Base-by-base conservation (phyloP, 2,113 vertebrate species). In the Microcebus tavaratra region DNA sequence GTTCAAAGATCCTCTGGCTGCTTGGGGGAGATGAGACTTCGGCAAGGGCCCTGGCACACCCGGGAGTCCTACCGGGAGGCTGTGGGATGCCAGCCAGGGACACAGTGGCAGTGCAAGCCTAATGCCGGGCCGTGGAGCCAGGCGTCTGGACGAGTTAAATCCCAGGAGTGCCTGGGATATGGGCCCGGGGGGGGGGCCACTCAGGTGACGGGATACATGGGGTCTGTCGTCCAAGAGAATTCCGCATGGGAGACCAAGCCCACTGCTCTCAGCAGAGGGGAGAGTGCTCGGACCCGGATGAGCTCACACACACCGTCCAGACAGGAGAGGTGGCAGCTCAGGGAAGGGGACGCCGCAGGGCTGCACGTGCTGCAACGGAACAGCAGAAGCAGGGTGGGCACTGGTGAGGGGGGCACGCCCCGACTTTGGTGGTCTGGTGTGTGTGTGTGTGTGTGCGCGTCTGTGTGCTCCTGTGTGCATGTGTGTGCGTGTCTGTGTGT, bases 231-330 rank as follows among this genome's bases (percentile, higher is more conserved):
- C 12, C 3, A 12, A 31, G 21, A 53, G 31, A 79, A 55, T 5
- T 5, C 14, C 0, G 23, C 21, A 45, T 25, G 3, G 31, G 36
- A 83, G 15, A 20, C 34, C 0, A 7, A 36, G 81, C 10, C 39
- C 50, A 53, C 50, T 53, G 53, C 7, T n/a, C 21, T 8, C n/a
- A 8, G 39, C 1, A 29, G 57, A 5, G 36, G 13, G n/a, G 73
- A 5, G 27, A 25, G 6, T 0, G 0, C 39, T 3, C 0, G 2
- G 70, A 18, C 87, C 4, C 6, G 8, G 12, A 8, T 3, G 57
- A 21, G 34, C 57, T 72, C 53, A 21, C 23, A 3, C 5, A 0
- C 8, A 45, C 29, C 13, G 36, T 4, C 5, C 18, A 36, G 83
- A 50, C 31, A 14, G 31, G 36, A 36, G 36, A 36, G 36, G 36